These are phyloP conservation scores for Diarsia mendica DNA, from an alignment of 2,888 invertebrate species.

Conservation along the genomic window DNA sequence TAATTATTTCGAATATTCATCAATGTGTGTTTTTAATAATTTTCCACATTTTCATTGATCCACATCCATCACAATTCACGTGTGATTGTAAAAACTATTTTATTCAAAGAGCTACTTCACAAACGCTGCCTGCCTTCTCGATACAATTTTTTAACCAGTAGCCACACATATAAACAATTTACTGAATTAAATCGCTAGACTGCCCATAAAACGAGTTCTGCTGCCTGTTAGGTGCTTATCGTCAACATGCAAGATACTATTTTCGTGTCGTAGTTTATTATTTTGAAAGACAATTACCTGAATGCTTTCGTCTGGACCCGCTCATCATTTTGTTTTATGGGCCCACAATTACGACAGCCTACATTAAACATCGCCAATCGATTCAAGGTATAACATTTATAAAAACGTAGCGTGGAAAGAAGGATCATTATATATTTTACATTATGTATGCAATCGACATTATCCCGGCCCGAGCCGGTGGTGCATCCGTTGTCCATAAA, in stretches of 20 bases:
- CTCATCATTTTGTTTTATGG: slow-evolving; percentile 44
- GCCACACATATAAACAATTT: slow-evolving; percentile 21
- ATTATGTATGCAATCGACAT: slow-evolving; percentile 74
- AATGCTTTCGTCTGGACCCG: slow-evolving; percentile 35
- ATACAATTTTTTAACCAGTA: slow-evolving; percentile 2
- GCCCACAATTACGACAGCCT: slow-evolving; percentile 36
- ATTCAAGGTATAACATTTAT: slow-evolving; percentile 43
- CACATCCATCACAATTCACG: neutral
- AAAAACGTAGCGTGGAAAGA: slow-evolving; percentile 64
- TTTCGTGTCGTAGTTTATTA: slow-evolving; percentile 37
- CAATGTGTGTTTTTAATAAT: neutral
- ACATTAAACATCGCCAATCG: slow-evolving; percentile 41
- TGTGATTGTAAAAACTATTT: neutral
- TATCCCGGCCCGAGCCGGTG: slow-evolving; percentile 66
- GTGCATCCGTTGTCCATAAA: slow-evolving; percentile 67
- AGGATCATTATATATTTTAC: slow-evolving; percentile 67
- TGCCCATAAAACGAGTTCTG: slow-evolving; percentile 43
- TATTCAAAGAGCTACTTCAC: neutral
- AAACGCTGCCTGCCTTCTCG: neutral
- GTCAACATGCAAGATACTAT: slow-evolving; percentile 32
- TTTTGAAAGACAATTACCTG: slow-evolving; percentile 35
- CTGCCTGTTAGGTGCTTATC: slow-evolving; percentile 25
- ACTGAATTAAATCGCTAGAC: slow-evolving; percentile 27
- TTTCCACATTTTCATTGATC: neutral
- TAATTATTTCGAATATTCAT: slow-evolving; percentile 1